These are phyloP conservation scores for Clinocottus analis DNA, from an alignment of 2,113 vertebrate species.

Conservation along the genomic window DNA sequence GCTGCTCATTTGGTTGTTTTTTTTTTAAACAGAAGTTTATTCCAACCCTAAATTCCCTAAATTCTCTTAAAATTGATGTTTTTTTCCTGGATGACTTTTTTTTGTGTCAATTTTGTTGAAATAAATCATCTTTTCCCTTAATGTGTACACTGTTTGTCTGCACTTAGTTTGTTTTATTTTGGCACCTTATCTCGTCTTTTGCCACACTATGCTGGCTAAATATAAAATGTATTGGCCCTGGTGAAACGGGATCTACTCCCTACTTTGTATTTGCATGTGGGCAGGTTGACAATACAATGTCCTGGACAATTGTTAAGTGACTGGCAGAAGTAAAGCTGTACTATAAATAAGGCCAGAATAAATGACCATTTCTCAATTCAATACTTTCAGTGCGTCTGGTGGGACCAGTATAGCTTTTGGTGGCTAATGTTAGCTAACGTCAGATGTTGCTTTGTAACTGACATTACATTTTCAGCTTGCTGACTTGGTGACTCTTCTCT, in stretches of 20 bases:
- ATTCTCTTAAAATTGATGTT: no score
- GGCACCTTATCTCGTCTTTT: background rate
- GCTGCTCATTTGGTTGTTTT: background rate
- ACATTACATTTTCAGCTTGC: background rate
- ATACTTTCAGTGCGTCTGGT: background rate
- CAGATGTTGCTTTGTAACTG: background rate
- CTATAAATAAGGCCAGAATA: background rate
- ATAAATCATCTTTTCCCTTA: background rate
- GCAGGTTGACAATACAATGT: background rate
- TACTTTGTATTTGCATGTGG: background rate
- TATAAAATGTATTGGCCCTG: background rate
- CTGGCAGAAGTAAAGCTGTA: background rate
- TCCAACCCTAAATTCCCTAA: background rate
- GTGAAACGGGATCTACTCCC: background rate
- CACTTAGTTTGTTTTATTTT: background rate
- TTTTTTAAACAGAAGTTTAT: background rate
- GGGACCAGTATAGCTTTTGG: background rate
- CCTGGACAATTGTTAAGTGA: background rate
- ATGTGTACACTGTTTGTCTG: background rate
- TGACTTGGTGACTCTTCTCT: background rate
- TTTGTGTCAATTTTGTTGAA: no score
- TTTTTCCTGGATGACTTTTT: background rate
- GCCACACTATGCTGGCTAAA: background rate
- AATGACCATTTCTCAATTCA: conserved; percentile 10
- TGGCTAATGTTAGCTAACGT: background rate